These are phyloP conservation scores for Ectemnius continuus DNA, from an alignment of 2,888 invertebrate species.

Conservation along the genomic window DNA sequence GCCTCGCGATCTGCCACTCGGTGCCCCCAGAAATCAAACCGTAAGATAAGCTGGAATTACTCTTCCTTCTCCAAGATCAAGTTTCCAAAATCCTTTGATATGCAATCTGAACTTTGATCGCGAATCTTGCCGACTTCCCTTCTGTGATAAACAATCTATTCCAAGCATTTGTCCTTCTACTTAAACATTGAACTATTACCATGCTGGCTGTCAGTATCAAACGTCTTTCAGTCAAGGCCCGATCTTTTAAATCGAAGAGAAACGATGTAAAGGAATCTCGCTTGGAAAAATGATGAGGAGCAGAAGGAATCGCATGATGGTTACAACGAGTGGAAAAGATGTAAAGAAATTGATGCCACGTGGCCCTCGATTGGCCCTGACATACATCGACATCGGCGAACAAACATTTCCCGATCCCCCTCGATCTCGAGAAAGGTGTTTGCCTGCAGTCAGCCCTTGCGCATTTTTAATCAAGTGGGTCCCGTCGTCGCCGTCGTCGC, in stretches of 20 bases:
- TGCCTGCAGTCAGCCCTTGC: constrained; percentile 27
- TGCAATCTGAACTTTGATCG: not conserved
- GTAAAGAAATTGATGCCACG: constrained; percentile 5
- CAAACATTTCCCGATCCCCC: constrained; percentile 33
- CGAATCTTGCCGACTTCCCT: not conserved
- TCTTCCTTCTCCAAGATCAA: not conserved
- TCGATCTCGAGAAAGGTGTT: constrained; percentile 9
- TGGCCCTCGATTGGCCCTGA: constrained; percentile 8
- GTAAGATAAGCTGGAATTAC: constrained; percentile 8
- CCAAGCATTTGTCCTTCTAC: too few species aligned
- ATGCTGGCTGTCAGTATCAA: too few species aligned
- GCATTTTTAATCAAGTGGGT: constrained; percentile 48
- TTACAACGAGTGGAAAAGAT: constrained; percentile 18
- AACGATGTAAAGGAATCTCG: not conserved
- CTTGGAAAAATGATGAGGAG: not conserved
- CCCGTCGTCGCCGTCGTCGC: constrained; percentile 24
- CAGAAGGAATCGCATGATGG: constrained; percentile 10
- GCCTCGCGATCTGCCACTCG: constrained; percentile 34
- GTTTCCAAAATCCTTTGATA: not conserved
- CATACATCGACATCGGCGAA: constrained; percentile 33
- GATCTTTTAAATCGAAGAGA: too few species aligned
- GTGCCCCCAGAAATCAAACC: not conserved
- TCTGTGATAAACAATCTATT: too few species aligned
- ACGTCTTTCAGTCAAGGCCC: too few species aligned
- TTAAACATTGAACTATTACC: too few species aligned